Evolutionary conservation across 2,113 vertebrate genomes (phyloP), one percentile per base, ranked within the genome.

Genomic region (Nothobranchius furzeri): DNA sequence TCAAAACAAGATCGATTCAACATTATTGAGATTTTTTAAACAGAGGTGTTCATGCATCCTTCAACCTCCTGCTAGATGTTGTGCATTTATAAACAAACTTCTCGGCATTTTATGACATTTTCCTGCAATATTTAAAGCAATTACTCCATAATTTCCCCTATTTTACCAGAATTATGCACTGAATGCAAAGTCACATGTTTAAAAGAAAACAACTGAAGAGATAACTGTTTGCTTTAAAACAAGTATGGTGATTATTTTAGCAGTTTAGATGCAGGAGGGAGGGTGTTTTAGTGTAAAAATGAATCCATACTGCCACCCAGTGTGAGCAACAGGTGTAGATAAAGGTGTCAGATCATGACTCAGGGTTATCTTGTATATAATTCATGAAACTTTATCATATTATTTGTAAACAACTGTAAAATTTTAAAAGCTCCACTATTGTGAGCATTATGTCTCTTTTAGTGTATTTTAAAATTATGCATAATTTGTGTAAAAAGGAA

Each of bases 291-390:
- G 35, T 35, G 13, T 37, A 57, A 79, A 73, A 25, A 43, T 87
- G 79, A 87, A 72, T 63, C 15, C 52, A 85, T 37, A 88, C 85
- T 87, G 89, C 87, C 89, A 72, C 84, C 89, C 65, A 88, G 86
- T 88, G 89, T 59, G 63, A 7, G 66, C 63, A 78, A 65, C 73
- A 70, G 55, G 73, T 81, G 30, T 61, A 15, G 58, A n/a, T 14
- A 62, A 54, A 63, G 20, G 40, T 61, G 11, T 25, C 10, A 52
- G 17, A 49, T 45, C 2, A 25, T 68, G 56, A 79, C 14, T 71
- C 65, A 68, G 7, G 4, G 6, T 3, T 4, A 1, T 3, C 46
- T 75, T 45, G 15, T 35, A 35, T 40, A 43, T 43, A 5, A 48
- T 17, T 42, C 37, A 12, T 3, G 6, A 14, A 14, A 43, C 52